A percentile compares a stretch with the other conserved stretches of the same genome.
Conservation (phyloP, 2,797 vertebrate species). For the Amblyopsis hoosieri region DNA sequence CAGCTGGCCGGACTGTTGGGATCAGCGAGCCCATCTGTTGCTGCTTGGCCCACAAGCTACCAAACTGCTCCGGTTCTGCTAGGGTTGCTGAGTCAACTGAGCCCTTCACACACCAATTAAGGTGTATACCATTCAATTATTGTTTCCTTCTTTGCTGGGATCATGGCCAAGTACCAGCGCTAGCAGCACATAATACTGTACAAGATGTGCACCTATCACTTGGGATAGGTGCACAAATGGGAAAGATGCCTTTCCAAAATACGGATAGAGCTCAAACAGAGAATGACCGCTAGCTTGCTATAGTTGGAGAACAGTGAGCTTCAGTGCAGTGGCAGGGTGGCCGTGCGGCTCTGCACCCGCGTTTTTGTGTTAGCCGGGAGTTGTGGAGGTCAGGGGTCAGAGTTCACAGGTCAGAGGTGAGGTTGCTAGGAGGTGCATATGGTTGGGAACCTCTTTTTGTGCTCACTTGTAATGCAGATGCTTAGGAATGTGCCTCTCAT, state of each 20-base stretch:
- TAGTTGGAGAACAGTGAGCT: conserved; percentile 26
- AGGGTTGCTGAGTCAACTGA: background rate
- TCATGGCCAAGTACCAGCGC: too few relatives aligned
- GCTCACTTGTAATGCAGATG: conserved; percentile 54
- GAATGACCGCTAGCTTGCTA: too few relatives aligned
- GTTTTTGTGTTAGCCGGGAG: conserved; percentile 60
- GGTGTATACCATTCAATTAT: too few relatives aligned
- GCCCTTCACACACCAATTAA: background rate
- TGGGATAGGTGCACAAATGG: too few relatives aligned
- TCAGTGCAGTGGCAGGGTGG: conserved; percentile 41
- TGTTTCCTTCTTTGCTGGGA: too few relatives aligned
- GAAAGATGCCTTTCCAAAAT: too few relatives aligned
- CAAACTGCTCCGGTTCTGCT: conserved; percentile 17
- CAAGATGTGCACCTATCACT: too few relatives aligned
- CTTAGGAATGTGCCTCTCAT: conserved; percentile 38
- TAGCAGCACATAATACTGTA: too few relatives aligned
- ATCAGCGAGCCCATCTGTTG: conserved; percentile 69
- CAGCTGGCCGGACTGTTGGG: conserved; percentile 72
- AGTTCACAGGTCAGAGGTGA: conserved; percentile 79
- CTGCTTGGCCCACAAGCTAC: conserved; percentile 7
- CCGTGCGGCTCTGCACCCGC: conserved; percentile 45
- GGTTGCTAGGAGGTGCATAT: conserved; percentile 74
- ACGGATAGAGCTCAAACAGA: too few relatives aligned
- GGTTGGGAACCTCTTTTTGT: conserved; percentile 63
- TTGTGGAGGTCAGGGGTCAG: conserved; percentile 79